These are phyloP conservation scores for Lepus americanus DNA, from an alignment of 2,113 vertebrate species.

Conservation along the genomic window DNA sequence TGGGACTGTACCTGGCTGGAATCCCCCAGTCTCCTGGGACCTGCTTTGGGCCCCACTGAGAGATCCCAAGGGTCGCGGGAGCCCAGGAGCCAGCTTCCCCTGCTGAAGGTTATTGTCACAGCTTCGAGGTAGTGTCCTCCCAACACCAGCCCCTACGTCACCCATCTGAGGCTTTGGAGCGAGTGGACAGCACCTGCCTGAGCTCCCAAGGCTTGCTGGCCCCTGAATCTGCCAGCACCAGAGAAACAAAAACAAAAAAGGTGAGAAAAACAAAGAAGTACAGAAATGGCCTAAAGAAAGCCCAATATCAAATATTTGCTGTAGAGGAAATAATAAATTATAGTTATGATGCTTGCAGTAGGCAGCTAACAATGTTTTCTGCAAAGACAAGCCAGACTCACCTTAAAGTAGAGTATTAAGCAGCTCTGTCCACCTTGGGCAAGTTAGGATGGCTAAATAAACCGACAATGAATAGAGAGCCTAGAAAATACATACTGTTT, in stretches of 20 bases:
- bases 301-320: not conserved
- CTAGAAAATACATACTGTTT: slow-evolving; percentile 9
- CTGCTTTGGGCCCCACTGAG: not conserved
- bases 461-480: slow-evolving; percentile 44
- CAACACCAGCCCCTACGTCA: not conserved
- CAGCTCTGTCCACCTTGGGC: slow-evolving; percentile 4
- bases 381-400: slow-evolving; percentile 33
- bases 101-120: not conserved
- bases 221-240: not conserved
- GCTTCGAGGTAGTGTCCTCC: not conserved
- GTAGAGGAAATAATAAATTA: slow-evolving; percentile 34
- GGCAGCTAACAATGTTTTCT: not conserved
- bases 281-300: not conserved
- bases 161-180: not conserved
- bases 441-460: slow-evolving; percentile 43
- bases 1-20: not conserved
- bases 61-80: not conserved
- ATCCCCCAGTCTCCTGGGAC: not conserved
- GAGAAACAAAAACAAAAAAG: slow-evolving; percentile 1
- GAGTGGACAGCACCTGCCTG: not conserved
- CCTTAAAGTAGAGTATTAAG: slow-evolving; percentile 60
- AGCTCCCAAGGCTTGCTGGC: not conserved
- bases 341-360: slow-evolving; percentile 35
- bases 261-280: not conserved
- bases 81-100: not conserved